Evolutionary conservation across 2,888 invertebrate species (phyloP).

Genomic region (Habrosyne pyritoides): DNA sequence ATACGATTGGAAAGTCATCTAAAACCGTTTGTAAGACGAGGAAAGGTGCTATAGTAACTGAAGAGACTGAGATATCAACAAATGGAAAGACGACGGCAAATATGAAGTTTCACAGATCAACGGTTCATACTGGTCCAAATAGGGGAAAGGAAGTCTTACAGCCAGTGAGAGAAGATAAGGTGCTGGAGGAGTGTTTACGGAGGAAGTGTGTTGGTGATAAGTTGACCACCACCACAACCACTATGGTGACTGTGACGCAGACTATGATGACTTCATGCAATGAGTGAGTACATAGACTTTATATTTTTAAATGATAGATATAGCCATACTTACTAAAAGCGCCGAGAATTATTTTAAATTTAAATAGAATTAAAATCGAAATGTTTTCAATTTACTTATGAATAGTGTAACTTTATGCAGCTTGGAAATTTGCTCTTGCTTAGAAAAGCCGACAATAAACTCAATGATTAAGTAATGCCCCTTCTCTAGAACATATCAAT

Average conservation of each 20-base stretch:
- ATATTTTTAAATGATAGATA: too few relatives aligned
- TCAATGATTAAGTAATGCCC: too few relatives aligned
- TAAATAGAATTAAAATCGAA: too few relatives aligned
- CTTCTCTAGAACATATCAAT: too few relatives aligned
- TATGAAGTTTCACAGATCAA: constrained; percentile 71
- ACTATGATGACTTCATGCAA: constrained; percentile 76
- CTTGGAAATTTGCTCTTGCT: too few relatives aligned
- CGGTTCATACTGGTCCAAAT: constrained; percentile 71
- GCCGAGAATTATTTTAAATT: too few relatives aligned
- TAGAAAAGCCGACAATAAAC: too few relatives aligned
- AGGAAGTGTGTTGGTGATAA: constrained; percentile 72
- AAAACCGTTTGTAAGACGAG: constrained; percentile 71
- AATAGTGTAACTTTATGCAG: too few relatives aligned
- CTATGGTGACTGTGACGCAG: constrained; percentile 75
- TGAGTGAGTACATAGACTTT: constrained; percentile 67
- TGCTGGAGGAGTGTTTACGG: constrained; percentile 61
- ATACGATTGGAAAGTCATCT: constrained; percentile 68
- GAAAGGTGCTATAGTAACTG: constrained; percentile 73
- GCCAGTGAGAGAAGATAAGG: constrained; percentile 66
- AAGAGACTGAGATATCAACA: constrained; percentile 73
- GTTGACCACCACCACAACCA: constrained; percentile 73
- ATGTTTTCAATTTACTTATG: too few relatives aligned
- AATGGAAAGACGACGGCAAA: constrained; percentile 71
- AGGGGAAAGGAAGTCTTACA: constrained; percentile 66
- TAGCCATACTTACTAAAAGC: too few relatives aligned